A percentile compares a stretch with the other conserved stretches of the same genome.
phyloP scores from a whole-genome alignment of 2,113 vertebrate species.

The Phaethornis superciliosus region DNA sequence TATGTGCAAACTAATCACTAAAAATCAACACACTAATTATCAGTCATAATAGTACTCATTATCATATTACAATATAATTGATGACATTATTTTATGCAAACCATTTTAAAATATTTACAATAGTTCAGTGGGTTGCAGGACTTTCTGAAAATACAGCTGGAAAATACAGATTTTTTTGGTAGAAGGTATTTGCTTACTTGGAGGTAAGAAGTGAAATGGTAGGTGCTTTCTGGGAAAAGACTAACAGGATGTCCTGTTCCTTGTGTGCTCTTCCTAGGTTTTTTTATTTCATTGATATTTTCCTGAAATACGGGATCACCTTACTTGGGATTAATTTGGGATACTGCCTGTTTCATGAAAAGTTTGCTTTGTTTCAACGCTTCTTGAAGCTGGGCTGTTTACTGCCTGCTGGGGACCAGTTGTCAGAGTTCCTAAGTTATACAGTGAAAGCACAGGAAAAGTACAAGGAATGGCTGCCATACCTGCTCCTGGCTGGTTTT shows the following conservation, averaged over 20 bases:
- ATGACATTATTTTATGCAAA: neutral
- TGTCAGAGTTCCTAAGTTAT: constrained; percentile 58
- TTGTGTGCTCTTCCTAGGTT: constrained; percentile 40
- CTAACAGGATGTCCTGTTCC: neutral
- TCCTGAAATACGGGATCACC: constrained; percentile 75
- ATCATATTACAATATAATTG: neutral
- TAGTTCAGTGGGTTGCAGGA: neutral
- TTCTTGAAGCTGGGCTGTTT: constrained; percentile 75
- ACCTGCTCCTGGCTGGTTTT: constrained; percentile 86
- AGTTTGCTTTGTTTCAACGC: constrained; percentile 73
- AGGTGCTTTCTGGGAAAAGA: neutral
- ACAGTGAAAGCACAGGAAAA: constrained; percentile 31
- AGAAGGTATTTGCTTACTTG: neutral
- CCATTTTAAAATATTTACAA: neutral
- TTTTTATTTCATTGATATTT: constrained; percentile 67
- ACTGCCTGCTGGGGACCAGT: constrained; percentile 50
- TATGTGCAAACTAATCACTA: neutral
- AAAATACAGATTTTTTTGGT: too few relatives aligned
- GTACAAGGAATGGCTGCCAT: constrained; percentile 86
- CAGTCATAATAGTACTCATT: neutral
- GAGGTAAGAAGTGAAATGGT: neutral
- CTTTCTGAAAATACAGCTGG: neutral
- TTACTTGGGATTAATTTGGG: constrained; percentile 74
- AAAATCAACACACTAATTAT: neutral
- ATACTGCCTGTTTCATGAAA: constrained; percentile 71